Evolutionary conservation across 1,140 invertebrate species (phyloP).

Genomic region (Helicorthomorpha holstii): DNA sequence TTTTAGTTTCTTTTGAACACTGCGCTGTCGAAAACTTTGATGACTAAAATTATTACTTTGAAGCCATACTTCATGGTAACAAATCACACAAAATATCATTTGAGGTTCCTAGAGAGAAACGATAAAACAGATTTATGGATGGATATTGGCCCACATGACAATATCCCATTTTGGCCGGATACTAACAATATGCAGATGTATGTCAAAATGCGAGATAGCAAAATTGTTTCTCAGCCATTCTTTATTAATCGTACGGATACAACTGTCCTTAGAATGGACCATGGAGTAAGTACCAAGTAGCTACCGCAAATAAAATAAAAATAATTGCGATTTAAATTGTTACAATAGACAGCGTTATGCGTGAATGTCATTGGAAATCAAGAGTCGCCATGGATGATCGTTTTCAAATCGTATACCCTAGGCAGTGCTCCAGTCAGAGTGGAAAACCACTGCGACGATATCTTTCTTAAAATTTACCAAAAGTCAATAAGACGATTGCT

Average conservation of each 20-base stretch:
- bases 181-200: conserved; percentile 63
- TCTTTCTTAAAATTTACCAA: conserved; percentile 65
- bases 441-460: conserved; percentile 61
- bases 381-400: conserved; percentile 48
- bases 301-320: conserved; percentile 1
- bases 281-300: conserved; percentile 41
- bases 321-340: conserved; percentile 8
- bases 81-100: conserved; percentile 48
- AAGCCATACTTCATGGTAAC: conserved; percentile 64
- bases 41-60: conserved; percentile 70
- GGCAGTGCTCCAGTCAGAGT: conserved; percentile 61
- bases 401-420: conserved; percentile 43
- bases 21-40: conserved; percentile 31
- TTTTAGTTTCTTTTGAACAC: conserved; percentile 26
- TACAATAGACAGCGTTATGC: conserved; percentile 45
- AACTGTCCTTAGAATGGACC: conserved; percentile 63
- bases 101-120: conserved; percentile 71
- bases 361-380: conserved; percentile 53
- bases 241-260: conserved; percentile 45
- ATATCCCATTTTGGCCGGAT: conserved; percentile 57
- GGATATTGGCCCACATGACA: conserved; percentile 50
- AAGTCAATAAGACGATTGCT: conserved; percentile 20
- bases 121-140: conserved; percentile 66
- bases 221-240: conserved; percentile 57
- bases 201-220: conserved; percentile 57